phyloP scores from a whole-genome alignment of 2,797 vertebrate species.

The Notolabrus celidotus region DNA sequence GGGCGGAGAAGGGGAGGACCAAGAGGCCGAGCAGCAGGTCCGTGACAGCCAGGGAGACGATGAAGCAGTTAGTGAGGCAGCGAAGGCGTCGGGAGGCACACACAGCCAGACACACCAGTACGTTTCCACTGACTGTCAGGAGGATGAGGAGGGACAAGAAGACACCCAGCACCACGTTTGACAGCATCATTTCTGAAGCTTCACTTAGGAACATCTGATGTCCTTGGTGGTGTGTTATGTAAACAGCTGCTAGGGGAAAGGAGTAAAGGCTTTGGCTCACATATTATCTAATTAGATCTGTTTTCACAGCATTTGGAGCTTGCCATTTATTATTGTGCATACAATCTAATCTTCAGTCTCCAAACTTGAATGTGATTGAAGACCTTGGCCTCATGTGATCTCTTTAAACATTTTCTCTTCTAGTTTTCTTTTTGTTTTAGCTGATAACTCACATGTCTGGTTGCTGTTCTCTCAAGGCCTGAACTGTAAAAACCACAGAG shows the following conservation, averaged over 20 bases:
- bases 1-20: conserved; percentile 96
- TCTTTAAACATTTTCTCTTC: neutral
- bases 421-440: neutral
- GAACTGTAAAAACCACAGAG: neutral
- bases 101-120: conserved; percentile 94
- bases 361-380: neutral
- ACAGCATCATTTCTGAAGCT: conserved; percentile 72
- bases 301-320: neutral
- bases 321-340: neutral
- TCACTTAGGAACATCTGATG: conserved; percentile 70
- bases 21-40: conserved; percentile 95
- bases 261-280: neutral
- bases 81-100: conserved; percentile 90
- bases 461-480: conserved; percentile 6
- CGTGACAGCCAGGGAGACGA: conserved; percentile 95
- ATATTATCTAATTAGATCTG: neutral
- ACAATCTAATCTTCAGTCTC: neutral
- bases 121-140: conserved; percentile 92
- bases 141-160: conserved; percentile 87
- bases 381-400: conserved; percentile 1
- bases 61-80: conserved; percentile 96
- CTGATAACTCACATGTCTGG: neutral
- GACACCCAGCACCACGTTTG: conserved; percentile 80
- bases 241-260: conserved; percentile 10
- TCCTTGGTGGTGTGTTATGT: conserved; percentile 19